These are phyloP conservation scores for Zosterops lateralis DNA, from an alignment of 2,113 vertebrate genomes.

Conservation along the genomic window DNA sequence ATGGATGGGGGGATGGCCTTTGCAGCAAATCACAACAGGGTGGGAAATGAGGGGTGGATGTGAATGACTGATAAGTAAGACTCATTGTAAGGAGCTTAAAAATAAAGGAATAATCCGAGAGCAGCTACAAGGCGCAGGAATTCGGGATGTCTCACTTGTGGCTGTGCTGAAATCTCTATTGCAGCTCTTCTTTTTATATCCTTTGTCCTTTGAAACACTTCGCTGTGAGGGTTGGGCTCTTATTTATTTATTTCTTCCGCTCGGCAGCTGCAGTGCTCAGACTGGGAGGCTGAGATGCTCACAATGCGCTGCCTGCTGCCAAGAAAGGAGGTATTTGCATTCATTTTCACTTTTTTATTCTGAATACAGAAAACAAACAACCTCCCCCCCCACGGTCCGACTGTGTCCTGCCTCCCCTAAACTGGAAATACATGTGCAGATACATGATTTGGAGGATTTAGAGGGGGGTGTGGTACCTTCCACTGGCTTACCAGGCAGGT, in stretches of 20 bases:
- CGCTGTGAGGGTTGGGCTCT: slow-evolving; percentile 2
- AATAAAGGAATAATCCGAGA: background rate
- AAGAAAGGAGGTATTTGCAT: slow-evolving; percentile 56
- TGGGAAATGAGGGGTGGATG: background rate
- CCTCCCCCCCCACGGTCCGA: accelerated
- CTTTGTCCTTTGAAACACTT: slow-evolving; percentile 49
- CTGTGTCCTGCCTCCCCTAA: background rate
- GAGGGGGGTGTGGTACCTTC: background rate
- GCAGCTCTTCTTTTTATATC: slow-evolving; percentile 34
- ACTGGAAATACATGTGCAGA: background rate
- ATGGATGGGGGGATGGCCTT: background rate
- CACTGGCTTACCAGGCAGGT: background rate
- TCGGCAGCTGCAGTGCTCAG: slow-evolving; percentile 38
- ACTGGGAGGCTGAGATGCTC: slow-evolving; percentile 33
- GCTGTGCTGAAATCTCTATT: background rate
- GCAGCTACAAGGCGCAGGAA: background rate
- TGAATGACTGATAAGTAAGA: background rate
- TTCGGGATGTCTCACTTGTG: background rate
- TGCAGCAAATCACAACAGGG: background rate
- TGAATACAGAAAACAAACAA: background rate
- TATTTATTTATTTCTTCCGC: slow-evolving; percentile 43
- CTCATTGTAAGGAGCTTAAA: background rate
- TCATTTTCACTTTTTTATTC: slow-evolving; percentile 56
- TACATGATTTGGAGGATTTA: background rate
- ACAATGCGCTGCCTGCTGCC: slow-evolving; percentile 56